Evolutionary conservation across 2,113 vertebrate species (phyloP).

Genomic region (Colinus virginianus): DNA sequence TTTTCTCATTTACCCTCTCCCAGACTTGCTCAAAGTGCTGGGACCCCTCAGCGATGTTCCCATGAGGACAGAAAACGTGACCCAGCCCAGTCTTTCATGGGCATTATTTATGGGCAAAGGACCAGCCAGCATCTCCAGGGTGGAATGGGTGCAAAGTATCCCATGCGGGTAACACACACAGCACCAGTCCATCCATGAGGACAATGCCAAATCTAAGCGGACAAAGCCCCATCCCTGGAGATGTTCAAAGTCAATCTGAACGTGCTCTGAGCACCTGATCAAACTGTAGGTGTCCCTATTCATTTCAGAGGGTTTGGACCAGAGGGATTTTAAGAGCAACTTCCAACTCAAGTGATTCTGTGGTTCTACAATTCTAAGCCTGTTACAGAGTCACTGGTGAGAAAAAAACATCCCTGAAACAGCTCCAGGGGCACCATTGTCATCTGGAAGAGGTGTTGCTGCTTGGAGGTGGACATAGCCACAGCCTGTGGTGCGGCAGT

Average conservation of each 20-base stretch:
- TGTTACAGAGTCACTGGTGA: background rate
- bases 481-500: background rate
- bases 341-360: no score
- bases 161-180: background rate
- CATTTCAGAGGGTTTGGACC: no score
- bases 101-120: background rate
- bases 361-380: no score
- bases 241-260: no score
- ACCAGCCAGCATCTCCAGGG: background rate
- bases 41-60: background rate
- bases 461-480: background rate
- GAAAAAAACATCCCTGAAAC: background rate
- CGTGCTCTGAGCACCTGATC: no score
- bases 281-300: no score
- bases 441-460: background rate
- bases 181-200: no score
- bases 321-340: no score
- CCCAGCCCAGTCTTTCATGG: background rate
- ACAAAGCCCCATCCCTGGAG: no score
- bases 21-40: background rate
- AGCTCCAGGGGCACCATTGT: background rate
- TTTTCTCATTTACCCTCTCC: background rate
- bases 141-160: background rate
- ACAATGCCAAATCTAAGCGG: no score
- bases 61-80: background rate